Evolutionary conservation across 2,113 vertebrate species (phyloP), one percentile per base, ranked within the genome.

Genomic region (Ovibos moschatus): DNA sequence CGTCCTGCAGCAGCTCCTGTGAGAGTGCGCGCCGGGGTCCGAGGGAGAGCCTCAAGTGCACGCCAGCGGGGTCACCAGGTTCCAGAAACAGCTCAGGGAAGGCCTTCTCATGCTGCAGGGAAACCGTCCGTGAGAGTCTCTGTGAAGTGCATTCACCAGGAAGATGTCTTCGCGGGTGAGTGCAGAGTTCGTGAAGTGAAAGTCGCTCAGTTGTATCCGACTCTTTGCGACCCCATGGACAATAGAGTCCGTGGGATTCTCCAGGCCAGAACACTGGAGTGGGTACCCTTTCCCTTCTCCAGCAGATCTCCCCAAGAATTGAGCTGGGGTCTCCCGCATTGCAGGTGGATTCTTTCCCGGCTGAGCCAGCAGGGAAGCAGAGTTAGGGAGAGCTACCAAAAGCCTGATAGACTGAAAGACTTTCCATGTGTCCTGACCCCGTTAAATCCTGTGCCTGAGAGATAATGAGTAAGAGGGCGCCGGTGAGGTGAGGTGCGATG

Each of bases 131-230:
- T 3, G 87, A 89, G 45, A 33, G 14, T 57, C 71, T 87, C 90
- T 95, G 62, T 87, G 89, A 95, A 89, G 55, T 53, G 85, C 51
- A 8, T 78, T 81, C 16, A 88, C 58, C 76, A 53, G 74, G 58
- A 79, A 15, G 58, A 40, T 40, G 78, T 86, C 81, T 33, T 88
- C 62, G 30, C 28, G 64, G 74, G 84, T 45, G n/a, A 47, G 19
- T 9, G 25, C 55, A 27, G 87, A 62, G 55, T 50, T 55, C 2
- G 0, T 74, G n/a, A 40, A 13, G 67, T 40, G 5, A 40, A 21
- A 36, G 19, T 36, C 0, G 2, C n/a, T 43, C 21, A 7, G 12
- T 76, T 15, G 23, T 76, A 3, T 27, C 71, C 2, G 0, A 43
- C 71, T 27, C 40, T 43, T 43, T 25, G 36, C 2, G 1, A 76